phyloP scores from a whole-genome alignment of 2,888 invertebrate genomes.

The Rhagophthalmus giganteus region DNA sequence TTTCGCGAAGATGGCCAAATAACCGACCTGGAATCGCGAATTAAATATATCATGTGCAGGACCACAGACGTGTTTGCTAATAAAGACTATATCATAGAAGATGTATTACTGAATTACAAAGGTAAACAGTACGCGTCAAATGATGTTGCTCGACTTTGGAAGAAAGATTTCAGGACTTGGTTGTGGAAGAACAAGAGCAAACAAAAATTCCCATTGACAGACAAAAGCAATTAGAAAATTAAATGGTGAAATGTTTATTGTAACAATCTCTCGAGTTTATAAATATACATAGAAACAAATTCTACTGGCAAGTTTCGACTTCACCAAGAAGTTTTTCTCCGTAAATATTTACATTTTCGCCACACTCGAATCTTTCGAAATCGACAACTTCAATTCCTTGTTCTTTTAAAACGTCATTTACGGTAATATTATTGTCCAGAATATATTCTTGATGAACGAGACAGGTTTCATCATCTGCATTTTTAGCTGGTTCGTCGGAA shows the following conservation, averaged over 20 bases:
- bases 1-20: constrained; percentile 13
- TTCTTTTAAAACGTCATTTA: constrained; percentile 71
- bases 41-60: constrained; percentile 32
- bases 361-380: constrained; percentile 86
- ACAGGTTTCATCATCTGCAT: constrained; percentile 75
- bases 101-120: constrained; percentile 60
- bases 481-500: constrained; percentile 63
- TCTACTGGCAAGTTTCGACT: constrained; percentile 66
- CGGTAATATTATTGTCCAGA: constrained; percentile 72
- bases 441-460: constrained; percentile 88
- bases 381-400: constrained; percentile 71
- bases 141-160: constrained; percentile 68
- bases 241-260: constrained; percentile 21
- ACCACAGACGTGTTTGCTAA: constrained; percentile 45
- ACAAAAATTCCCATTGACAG: constrained; percentile 45
- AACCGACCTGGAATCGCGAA: constrained; percentile 7
- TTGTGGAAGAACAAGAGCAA: constrained; percentile 58
- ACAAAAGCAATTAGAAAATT: constrained; percentile 32
- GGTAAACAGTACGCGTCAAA: constrained; percentile 61
- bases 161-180: constrained; percentile 72
- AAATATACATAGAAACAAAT: not conserved
- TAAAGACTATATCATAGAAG: constrained; percentile 54
- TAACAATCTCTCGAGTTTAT: constrained; percentile 13
- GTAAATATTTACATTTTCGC: constrained; percentile 60
- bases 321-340: constrained; percentile 60